These are phyloP conservation scores for Amphipoea lucens DNA, from an alignment of 2,888 invertebrate species.

Conservation along the genomic window DNA sequence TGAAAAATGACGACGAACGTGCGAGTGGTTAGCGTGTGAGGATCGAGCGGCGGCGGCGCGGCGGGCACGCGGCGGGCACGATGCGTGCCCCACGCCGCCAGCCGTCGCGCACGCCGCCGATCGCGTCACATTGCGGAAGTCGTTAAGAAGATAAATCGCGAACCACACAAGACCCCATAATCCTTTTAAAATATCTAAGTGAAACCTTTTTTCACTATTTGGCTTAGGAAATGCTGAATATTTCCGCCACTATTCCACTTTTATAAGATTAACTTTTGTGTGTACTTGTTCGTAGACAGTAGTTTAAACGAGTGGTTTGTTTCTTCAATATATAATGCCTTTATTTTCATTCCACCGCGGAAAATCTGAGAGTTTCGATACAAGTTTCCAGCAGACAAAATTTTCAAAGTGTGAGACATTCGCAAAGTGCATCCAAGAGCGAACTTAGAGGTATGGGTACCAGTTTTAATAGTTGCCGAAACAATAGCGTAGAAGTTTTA, in stretches of 20 bases:
- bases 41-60: conserved; percentile 64
- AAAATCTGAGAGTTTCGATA: conserved; percentile 72
- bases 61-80: conserved; percentile 47
- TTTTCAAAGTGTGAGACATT: conserved; percentile 79
- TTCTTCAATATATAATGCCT: conserved; percentile 27
- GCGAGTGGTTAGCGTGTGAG: conserved; percentile 79
- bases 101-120: conserved; percentile 63
- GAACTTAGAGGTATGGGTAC: conserved; percentile 74
- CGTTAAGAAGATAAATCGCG: conserved; percentile 87
- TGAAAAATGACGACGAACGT: conserved; percentile 88
- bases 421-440: conserved; percentile 77
- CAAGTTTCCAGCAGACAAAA: conserved; percentile 75
- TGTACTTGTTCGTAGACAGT: conserved; percentile 23
- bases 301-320: conserved; percentile 12
- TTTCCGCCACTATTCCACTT: conserved; percentile 61
- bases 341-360: conserved; percentile 56
- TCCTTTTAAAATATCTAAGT: conserved; percentile 82
- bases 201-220: conserved; percentile 73
- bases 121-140: conserved; percentile 83
- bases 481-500: conserved; percentile 82
- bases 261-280: conserved; percentile 50
- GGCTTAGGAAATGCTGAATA: conserved; percentile 66
- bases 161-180: conserved; percentile 82
- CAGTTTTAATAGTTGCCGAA: conserved; percentile 75
- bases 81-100: conserved; percentile 37